A percentile compares a stretch with the other conserved stretches of the same genome.
Conservation (phyloP, 2,797 vertebrate species). For the Myiotriccus ornatus region DNA sequence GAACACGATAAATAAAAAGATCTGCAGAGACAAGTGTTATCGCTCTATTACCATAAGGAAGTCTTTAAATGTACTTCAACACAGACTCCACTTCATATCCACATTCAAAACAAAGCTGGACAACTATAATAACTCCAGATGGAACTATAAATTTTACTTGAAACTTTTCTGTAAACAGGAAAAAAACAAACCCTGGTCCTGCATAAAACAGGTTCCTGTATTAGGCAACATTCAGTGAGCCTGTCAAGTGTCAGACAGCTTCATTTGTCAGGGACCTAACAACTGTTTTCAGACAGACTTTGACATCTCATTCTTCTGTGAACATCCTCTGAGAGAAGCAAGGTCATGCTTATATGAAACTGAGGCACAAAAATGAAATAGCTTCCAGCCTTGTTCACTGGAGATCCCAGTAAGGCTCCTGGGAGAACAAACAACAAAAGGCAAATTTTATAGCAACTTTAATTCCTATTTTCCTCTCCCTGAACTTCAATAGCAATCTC, state of each 20-base stretch:
- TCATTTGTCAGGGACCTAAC: background rate
- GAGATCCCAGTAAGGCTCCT: background rate
- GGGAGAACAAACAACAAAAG: background rate
- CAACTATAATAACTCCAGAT: background rate
- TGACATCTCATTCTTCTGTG: background rate
- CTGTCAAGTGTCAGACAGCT: background rate
- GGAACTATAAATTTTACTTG: background rate
- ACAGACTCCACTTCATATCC: background rate
- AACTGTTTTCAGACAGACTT: background rate
- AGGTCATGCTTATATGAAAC: background rate
- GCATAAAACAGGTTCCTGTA: background rate
- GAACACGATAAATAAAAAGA: background rate
- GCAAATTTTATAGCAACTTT: background rate
- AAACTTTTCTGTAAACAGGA: background rate
- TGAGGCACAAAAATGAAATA: background rate
- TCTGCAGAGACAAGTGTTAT: background rate
- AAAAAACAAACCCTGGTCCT: background rate
- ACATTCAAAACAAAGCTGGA: background rate
- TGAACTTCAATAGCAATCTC: background rate
- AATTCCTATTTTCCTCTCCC: background rate
- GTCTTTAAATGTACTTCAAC: background rate
- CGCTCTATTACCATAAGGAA: background rate
- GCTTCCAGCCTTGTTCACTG: background rate
- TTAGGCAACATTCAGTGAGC: background rate
- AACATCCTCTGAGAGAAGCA: background rate